phyloP scores from a whole-genome alignment of 2,113 vertebrate genomes.

The Passer domesticus region DNA sequence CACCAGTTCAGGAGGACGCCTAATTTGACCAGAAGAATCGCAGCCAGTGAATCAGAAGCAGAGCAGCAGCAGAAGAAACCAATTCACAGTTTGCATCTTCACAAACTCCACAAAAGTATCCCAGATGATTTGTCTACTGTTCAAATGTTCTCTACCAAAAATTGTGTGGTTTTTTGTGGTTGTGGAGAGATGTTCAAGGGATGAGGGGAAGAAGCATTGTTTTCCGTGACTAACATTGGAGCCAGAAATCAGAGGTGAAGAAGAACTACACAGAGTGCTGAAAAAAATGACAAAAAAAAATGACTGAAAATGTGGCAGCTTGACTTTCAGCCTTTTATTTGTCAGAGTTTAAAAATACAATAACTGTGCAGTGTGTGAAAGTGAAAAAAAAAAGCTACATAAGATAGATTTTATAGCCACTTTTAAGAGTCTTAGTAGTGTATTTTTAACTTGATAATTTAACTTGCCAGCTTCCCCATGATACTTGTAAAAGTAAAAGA shows the following conservation, averaged over 20 bases:
- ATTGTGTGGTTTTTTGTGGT: neutral
- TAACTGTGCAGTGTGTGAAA: neutral
- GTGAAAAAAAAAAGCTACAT: neutral
- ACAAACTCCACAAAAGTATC: neutral
- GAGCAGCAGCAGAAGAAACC: neutral
- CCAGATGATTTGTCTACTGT: neutral
- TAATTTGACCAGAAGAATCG: neutral
- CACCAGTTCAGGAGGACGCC: neutral
- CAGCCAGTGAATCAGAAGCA: neutral
- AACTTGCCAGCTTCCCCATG: neutral
- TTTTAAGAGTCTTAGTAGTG: neutral
- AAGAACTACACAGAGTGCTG: neutral
- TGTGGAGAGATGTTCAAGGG: neutral
- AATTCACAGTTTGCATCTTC: neutral
- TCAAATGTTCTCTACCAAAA: constrained; percentile 17
- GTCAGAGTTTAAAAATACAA: neutral
- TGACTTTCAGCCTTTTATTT: neutral
- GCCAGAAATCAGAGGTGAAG: neutral
- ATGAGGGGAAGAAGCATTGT: neutral
- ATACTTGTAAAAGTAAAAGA: constrained; percentile 24
- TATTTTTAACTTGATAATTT: constrained; percentile 37
- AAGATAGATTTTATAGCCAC: neutral
- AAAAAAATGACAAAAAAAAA: neutral
- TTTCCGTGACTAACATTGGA: neutral
- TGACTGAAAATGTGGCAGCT: neutral